Conservation (phyloP, 2,888 invertebrate genomes). For the Chrysolina haemoptera region DNA sequence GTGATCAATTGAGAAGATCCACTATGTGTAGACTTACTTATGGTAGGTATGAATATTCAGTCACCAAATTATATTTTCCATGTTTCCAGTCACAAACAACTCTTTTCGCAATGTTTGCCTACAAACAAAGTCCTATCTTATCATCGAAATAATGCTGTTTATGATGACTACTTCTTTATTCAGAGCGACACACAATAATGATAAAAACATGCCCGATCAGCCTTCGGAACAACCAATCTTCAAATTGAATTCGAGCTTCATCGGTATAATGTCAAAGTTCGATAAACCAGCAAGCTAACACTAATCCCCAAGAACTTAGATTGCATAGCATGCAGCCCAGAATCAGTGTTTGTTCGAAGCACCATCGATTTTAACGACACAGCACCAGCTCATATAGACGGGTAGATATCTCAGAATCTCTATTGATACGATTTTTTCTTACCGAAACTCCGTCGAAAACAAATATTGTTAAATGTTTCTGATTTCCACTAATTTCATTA, state of each 20-base stretch:
- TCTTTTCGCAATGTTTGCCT: not conserved
- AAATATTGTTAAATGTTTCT: too few species aligned
- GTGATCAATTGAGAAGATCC: too few species aligned
- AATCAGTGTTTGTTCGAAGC: constrained; percentile 10
- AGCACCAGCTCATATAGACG: constrained; percentile 6
- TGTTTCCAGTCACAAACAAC: not conserved
- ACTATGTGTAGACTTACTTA: too few species aligned
- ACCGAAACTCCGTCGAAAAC: too few species aligned
- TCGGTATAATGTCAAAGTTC: not conserved
- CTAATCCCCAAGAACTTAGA: not conserved
- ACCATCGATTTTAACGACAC: constrained; percentile 13
- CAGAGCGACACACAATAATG: too few species aligned
- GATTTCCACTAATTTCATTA: too few species aligned
- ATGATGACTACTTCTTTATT: too few species aligned
- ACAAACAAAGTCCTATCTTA: not conserved
- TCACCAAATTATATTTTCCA: not conserved
- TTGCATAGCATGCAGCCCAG: not conserved
- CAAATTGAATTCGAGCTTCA: not conserved
- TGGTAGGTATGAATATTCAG: too few species aligned
- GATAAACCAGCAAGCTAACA: not conserved
- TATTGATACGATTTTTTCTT: too few species aligned
- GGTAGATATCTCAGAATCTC: not conserved
- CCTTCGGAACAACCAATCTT: not conserved
- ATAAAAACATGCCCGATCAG: not conserved
- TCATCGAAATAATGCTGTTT: too few species aligned